Conservation (phyloP, 2,113 vertebrate species). For the Cnemophilus loriae region DNA sequence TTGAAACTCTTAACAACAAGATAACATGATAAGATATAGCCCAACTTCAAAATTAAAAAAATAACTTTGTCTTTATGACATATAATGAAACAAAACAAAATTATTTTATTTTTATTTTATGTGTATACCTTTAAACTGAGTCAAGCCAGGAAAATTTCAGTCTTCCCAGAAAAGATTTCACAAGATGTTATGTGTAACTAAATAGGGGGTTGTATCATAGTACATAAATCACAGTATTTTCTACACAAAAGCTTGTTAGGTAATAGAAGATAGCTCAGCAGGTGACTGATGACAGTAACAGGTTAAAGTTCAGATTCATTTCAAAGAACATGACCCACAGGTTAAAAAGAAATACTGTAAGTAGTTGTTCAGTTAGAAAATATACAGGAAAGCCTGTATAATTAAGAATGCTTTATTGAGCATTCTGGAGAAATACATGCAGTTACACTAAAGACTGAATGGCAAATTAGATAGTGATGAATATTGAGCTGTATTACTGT, state of each 20-base stretch:
- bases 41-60: background rate
- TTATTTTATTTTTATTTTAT: background rate
- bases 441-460: background rate
- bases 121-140: background rate
- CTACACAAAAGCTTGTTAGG: background rate
- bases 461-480: background rate
- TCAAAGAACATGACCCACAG: background rate
- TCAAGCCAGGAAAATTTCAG: background rate
- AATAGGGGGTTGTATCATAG: background rate
- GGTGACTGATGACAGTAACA: background rate
- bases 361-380: background rate
- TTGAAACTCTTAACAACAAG: background rate
- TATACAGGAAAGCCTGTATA: background rate
- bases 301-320: background rate
- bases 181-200: background rate
- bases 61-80: background rate
- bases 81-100: background rate
- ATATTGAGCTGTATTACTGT: background rate
- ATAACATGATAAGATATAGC: background rate
- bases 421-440: background rate
- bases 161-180: background rate
- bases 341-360: background rate
- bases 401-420: background rate
- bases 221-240: background rate
- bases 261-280: background rate